Conservation (phyloP, 2,113 vertebrate species). For the Sakesphorus luctuosus region DNA sequence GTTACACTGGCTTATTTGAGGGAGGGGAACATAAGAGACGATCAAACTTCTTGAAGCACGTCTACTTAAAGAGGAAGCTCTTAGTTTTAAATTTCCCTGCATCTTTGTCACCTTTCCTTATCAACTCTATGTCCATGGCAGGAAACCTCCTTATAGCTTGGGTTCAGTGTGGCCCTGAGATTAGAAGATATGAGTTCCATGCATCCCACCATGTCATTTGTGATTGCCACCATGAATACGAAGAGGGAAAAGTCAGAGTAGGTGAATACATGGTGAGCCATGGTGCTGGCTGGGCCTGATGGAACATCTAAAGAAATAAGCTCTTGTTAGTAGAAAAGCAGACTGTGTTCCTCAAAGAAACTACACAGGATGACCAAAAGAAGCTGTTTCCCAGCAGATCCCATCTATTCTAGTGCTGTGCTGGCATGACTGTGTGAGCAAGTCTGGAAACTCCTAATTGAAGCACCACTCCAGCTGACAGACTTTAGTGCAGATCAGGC, state of each 20-base stretch:
- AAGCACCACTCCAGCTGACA: background rate
- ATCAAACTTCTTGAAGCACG: background rate
- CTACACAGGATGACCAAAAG: background rate
- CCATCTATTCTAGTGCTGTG: background rate
- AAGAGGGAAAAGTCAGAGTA: background rate
- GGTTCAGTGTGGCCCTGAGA: background rate
- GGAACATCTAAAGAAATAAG: background rate
- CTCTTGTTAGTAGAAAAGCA: background rate
- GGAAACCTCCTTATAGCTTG: background rate
- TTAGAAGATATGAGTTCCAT: background rate
- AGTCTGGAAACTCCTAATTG: constrained; percentile 21
- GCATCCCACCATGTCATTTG: background rate
- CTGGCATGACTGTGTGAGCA: background rate
- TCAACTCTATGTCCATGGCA: fast-evolving
- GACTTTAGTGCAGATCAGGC: background rate
- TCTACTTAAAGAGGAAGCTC: background rate
- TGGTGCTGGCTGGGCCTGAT: background rate
- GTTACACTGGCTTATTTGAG: background rate
- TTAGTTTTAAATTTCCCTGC: background rate
- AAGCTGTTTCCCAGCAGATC: constrained; percentile 20
- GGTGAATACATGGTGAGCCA: background rate
- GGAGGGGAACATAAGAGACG: background rate
- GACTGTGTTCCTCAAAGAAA: background rate
- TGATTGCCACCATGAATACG: background rate
- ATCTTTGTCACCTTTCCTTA: background rate